Conservation (phyloP, 2,797 vertebrate species). For the Xiphophorus birchmanni region DNA sequence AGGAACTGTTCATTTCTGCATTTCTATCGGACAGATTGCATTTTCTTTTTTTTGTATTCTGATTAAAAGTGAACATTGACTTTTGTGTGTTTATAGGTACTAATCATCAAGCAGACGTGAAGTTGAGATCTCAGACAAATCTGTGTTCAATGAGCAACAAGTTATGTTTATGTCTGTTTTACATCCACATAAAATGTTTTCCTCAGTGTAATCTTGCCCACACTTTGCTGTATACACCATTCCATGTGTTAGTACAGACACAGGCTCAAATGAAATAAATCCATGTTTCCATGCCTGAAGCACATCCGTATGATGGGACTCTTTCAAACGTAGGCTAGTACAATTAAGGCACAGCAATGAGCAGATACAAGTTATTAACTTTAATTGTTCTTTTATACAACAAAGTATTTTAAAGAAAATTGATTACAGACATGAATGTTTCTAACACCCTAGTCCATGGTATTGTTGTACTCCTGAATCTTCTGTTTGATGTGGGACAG, state of each 20-base stretch:
- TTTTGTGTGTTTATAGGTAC: not conserved
- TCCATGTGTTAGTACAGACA: not conserved
- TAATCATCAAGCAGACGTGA: not conserved
- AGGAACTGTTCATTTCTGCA: not conserved
- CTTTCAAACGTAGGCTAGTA: not conserved
- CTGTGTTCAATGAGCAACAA: not conserved
- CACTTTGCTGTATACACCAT: not conserved
- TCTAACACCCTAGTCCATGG: constrained; percentile 79
- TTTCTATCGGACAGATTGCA: not conserved
- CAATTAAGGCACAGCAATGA: not conserved
- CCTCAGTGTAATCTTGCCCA: not conserved
- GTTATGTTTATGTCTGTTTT: not conserved
- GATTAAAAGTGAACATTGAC: no score
- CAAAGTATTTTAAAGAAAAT: not conserved
- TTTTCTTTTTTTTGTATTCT: not conserved
- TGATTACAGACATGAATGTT: not conserved
- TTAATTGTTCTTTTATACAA: not conserved
- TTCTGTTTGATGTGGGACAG: constrained; percentile 95
- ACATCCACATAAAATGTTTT: not conserved
- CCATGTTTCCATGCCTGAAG: not conserved
- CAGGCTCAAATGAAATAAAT: not conserved
- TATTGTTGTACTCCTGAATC: constrained; percentile 93
- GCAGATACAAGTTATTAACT: not conserved
- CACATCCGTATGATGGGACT: not conserved
- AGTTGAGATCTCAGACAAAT: not conserved